phyloP scores from a whole-genome alignment of 2,113 vertebrate genomes.

The Triplophysa dalaica region DNA sequence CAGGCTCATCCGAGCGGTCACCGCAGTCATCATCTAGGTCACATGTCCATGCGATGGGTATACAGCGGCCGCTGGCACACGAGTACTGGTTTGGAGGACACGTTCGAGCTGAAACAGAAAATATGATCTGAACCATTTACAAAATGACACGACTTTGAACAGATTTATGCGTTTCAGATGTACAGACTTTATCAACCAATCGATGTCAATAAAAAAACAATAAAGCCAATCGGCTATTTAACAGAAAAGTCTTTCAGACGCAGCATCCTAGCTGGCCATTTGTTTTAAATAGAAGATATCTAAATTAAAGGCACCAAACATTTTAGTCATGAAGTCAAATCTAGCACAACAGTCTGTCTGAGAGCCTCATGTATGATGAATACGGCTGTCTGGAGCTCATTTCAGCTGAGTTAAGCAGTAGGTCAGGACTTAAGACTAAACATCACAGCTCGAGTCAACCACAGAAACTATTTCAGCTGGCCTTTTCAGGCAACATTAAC shows the following conservation, averaged over 20 bases:
- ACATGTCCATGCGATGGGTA: slow-evolving; percentile 94
- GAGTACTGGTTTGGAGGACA: slow-evolving; percentile 98
- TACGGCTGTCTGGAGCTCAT: background rate
- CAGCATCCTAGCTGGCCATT: background rate
- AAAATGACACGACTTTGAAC: too few species aligned
- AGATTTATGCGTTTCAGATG: too few species aligned
- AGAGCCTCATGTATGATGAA: background rate
- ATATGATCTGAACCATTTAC: background rate
- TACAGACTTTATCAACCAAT: too few species aligned
- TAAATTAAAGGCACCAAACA: slow-evolving; percentile 14
- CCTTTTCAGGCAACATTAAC: background rate
- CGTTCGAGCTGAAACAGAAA: slow-evolving; percentile 81
- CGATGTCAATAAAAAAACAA: too few species aligned
- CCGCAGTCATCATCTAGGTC: slow-evolving; percentile 97
- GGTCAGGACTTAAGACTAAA: background rate
- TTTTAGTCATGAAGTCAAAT: slow-evolving; percentile 9
- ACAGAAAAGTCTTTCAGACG: background rate
- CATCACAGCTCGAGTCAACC: background rate
- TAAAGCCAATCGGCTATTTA: too few species aligned
- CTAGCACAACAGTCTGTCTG: background rate
- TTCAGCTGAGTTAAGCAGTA: background rate
- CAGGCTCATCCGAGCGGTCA: slow-evolving; percentile 93
- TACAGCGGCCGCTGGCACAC: slow-evolving; percentile 93
- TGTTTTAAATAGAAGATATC: background rate
- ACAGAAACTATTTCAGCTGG: background rate